These are phyloP conservation scores for Spinus pinus DNA, from an alignment of 2,797 vertebrate genomes.

Conservation along the genomic window DNA sequence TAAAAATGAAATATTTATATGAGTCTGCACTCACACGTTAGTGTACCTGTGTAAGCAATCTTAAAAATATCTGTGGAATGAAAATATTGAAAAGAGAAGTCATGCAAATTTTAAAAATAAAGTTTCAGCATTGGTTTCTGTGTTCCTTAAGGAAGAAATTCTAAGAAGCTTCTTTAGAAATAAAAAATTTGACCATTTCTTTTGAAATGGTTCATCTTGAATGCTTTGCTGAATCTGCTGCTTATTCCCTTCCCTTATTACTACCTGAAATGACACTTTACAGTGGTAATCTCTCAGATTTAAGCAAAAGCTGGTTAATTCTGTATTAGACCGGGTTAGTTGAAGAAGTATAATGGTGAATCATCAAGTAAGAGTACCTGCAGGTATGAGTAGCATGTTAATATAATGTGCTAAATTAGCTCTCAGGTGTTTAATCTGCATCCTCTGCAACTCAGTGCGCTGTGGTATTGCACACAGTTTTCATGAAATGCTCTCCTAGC, in stretches of 20 bases:
- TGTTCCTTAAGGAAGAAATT: neutral
- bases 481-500: neutral
- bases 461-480: neutral
- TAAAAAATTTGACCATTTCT: neutral
- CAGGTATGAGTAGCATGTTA: neutral
- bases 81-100: neutral
- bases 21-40: fast-evolving
- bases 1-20: neutral
- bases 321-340: neutral
- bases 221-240: neutral
- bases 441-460: neutral
- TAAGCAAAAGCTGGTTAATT: neutral
- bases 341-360: neutral
- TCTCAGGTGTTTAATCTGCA: neutral
- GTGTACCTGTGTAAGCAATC: fast-evolving
- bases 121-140: neutral
- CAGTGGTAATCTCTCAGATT: neutral
- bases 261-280: neutral
- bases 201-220: neutral
- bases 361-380: neutral
- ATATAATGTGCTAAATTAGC: neutral
- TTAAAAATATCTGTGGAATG: neutral
- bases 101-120: neutral
- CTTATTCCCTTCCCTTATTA: neutral
- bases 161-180: neutral